These are phyloP conservation scores for Limnephilus auricula DNA, from an alignment of 2,888 invertebrate species.

Conservation along the genomic window DNA sequence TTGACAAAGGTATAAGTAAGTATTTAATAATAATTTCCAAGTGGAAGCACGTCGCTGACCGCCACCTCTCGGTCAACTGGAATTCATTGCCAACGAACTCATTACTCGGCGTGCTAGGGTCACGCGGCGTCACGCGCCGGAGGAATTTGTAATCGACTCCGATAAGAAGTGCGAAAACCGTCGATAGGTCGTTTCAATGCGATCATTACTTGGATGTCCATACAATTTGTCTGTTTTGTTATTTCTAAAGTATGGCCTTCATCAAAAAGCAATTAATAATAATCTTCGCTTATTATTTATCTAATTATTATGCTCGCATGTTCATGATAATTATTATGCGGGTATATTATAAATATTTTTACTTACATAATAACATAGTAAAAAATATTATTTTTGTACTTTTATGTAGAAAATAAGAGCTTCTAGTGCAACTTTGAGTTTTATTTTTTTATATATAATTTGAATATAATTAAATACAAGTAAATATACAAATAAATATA, in stretches of 20 bases:
- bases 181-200: neutral
- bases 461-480: too few species aligned
- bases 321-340: neutral
- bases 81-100: slow-evolving; percentile 44
- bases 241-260: neutral
- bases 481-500: too few species aligned
- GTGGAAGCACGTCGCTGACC: neutral
- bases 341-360: neutral
- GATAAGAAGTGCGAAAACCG: slow-evolving; percentile 7
- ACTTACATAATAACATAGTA: too few species aligned
- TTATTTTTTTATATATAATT: too few species aligned
- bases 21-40: neutral
- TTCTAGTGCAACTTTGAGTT: too few species aligned
- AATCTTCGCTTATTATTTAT: neutral
- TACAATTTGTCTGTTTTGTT: neutral
- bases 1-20: neutral
- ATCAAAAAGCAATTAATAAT: neutral
- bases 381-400: too few species aligned
- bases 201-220: neutral
- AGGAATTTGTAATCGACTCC: neutral
- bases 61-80: slow-evolving; percentile 3
- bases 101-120: slow-evolving; percentile 27
- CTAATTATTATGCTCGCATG: neutral
- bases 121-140: slow-evolving; percentile 18
- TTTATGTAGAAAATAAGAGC: too few species aligned